Evolutionary conservation across 2,888 invertebrate genomes (phyloP), one percentile per base, ranked within the genome.

Genomic region (Drosophila ochracea): DNA sequence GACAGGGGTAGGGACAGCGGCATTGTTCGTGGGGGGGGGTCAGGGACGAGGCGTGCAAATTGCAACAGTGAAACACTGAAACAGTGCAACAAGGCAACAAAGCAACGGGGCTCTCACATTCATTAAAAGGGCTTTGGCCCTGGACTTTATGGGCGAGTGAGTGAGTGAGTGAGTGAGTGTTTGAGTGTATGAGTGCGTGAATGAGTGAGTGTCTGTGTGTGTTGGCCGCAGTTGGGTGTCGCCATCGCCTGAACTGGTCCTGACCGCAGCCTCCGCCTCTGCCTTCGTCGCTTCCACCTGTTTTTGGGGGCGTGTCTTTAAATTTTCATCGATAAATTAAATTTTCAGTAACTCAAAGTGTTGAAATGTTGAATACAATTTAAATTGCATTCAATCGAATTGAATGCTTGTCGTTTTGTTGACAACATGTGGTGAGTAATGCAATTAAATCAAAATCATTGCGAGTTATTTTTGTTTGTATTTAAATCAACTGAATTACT

Each of bases 401-500:
- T 90, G 90, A 90, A 90, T 86, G 82, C 70, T 59, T 83, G 90
- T 78, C 82, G 82, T 83, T 86, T 89, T 89, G 90, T 86, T 90
- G 90, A 90, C 86, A 90, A n/a, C 16, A 53, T 33, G 13, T 16
- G 31, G 84, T 89, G 84, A 90, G 84, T 86, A 88, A 88, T 89
- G 89, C 84, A 89, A 89, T 89, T 90, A 87, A 90, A 87, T 90
- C 89, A 91, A 89, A 47, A 47, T 47, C 47, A 89, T 89, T 90
- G 79, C 81, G 73, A 86, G 78, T 89, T 88, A 83, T 88, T 85
- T 84, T 78, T 72, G 70, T 63, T 85, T 65, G 84, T 75, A 82
- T 74, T 89, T 84, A 85, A 87, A 84, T 80, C 72, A 73, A 74
- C 53, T 74, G 64, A 84, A 80, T 85, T 84, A 77, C 82, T 52